A percentile compares a stretch with the other conserved stretches of the same genome.
Conservation (phyloP, 2,113 vertebrate genomes). For the Dicaeum eximium region DNA sequence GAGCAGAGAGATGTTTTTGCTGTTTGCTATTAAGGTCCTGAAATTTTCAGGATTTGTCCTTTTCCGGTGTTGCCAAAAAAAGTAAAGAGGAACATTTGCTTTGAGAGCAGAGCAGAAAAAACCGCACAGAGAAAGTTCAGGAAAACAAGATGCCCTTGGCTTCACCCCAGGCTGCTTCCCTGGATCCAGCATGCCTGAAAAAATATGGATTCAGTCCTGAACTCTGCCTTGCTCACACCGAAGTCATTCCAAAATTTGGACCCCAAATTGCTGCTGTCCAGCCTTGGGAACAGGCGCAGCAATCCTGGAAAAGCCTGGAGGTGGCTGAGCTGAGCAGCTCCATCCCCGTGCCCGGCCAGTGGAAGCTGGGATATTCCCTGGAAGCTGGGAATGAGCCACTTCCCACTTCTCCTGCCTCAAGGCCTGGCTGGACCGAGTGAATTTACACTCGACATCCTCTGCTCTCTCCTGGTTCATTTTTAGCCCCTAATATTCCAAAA, state of each 20-base stretch:
- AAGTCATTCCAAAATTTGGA: rapidly evolving
- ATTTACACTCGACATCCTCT: rapidly evolving
- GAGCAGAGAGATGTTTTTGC: neutral
- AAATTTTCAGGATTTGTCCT: neutral
- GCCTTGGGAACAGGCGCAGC: rapidly evolving
- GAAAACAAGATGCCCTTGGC: neutral
- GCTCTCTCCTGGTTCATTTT: neutral
- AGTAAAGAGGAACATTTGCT: neutral
- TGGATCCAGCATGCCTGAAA: neutral
- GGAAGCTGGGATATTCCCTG: neutral
- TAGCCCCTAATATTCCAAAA: neutral
- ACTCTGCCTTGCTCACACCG: rapidly evolving
- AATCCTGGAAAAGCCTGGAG: neutral
- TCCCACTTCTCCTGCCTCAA: neutral
- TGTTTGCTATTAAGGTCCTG: neutral
- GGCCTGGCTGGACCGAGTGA: neutral
- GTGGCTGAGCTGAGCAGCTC: neutral
- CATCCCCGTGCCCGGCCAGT: rapidly evolving
- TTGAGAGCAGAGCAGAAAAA: neutral
- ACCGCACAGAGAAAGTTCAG: rapidly evolving
- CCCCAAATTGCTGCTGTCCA: neutral
- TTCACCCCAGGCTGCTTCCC: neutral
- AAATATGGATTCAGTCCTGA: neutral
- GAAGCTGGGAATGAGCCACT: neutral
- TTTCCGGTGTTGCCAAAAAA: neutral